Evolutionary conservation across 2,888 invertebrate genomes (phyloP), one percentile per base, ranked within the genome.

Genomic region (Miltochrista miniata): DNA sequence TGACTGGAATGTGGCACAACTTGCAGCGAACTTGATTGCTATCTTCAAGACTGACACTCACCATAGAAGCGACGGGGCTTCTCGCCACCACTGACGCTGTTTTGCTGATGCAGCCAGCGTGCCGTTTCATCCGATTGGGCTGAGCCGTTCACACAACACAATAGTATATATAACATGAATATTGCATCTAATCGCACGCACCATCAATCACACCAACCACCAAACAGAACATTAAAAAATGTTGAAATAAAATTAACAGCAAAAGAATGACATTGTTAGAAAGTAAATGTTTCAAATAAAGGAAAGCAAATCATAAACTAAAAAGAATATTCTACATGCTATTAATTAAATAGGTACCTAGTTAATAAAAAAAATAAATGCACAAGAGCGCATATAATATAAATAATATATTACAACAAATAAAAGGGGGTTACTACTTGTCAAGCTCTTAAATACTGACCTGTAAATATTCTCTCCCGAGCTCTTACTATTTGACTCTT

Each of bases 401-500:
- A 46, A 15, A 38, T 11, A 42, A 35, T 45, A 39, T 44, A 39
- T 44, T 42, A 37, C 29, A 47, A 53, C 34, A 48, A 49, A 49
- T 48, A 46, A 56, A 48, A 48, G 51, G 58, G 42, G 41, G 36
- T 51, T 38, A 51, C 42, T 37, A 43, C 33, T 41, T 47, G 4
- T 30, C 24, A 40, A 24, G 39, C 47, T 52, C 42, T 51, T 24
- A 48, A 60, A 61, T 69, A 85, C 85, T 86, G 92, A 98, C 98
- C 97, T 92, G 96, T 95, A 75, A 98, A 96, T 81, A 96, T 94
- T 81, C 95, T 93, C 70, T 97, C 96, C 68, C 95, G 93, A 46
- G 94, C 93, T 82, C 95, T 94, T 60, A 95, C 93, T 58, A 96
- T 94, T 84, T 96, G 95, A 82, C 95, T 96, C 84, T 95, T 95